Evolutionary conservation across 1,140 invertebrate species (phyloP), one percentile per base, ranked within the genome.

Genomic region (Holotrichia oblita): DNA sequence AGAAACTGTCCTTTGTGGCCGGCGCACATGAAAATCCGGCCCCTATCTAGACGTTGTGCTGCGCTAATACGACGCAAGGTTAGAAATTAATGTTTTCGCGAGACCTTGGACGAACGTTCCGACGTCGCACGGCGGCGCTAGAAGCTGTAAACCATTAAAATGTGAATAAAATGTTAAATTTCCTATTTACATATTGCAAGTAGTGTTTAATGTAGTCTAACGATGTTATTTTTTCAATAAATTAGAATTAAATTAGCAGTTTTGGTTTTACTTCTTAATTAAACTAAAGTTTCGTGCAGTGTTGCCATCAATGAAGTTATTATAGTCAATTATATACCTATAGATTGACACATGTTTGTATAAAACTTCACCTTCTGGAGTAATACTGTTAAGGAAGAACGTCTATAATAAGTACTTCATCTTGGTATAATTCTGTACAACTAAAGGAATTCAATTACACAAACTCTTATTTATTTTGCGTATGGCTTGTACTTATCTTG

Each of bases 101-200:
- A 81, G 61, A 69, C 61, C 61, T 69, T 69, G 61, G 6, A 20
- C 61, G 61, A 69, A 27, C 61, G 12, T 20, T 22, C 4, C 61
- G 61, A 3, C 61, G 2, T 20, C 22, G 61, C 61, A 34, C 61
- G 61, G 9, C 61, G 22, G 2, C 22, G 76, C 75, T 80, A 81
- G 80, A 82, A 83, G 82, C 81, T 83, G 81, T 83, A 83, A 83
- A 83, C 81, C 81, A 81, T 81, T 81, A 81, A 82, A 83, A 83
- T 83, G 83, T 80, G 81, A 82, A 81, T 80, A 82, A 83, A 83
- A 83, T 83, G 83, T 81, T 82, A 83, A 83, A 81, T 40, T 64
- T 59, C 40, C 27, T 41, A 74, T 74, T 74, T 74, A 42, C 73
- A 74, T 44, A 74, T 42, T 34, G 41, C 41, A 74, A 74, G 61